Evolutionary conservation across 2,113 vertebrate genomes (phyloP).

Genomic region (Daboia siamensis): DNA sequence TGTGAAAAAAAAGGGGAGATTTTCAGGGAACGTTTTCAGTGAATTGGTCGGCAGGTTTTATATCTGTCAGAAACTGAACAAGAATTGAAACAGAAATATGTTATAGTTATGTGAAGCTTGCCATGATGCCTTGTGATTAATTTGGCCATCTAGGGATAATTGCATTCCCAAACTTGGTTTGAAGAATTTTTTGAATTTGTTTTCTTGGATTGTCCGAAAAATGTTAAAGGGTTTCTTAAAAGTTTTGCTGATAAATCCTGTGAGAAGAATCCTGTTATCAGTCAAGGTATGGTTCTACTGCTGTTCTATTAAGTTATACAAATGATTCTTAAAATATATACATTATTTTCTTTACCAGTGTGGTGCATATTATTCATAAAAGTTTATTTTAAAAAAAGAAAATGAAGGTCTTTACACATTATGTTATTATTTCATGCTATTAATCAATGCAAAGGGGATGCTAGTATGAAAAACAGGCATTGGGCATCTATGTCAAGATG

Average conservation of each 20-base stretch:
- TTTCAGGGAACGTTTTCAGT: not conserved
- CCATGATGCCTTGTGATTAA: not conserved
- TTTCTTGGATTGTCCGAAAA: not conserved
- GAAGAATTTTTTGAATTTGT: rapidly evolving
- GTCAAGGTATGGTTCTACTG: not conserved
- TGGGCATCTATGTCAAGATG: not conserved
- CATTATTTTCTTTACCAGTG: not conserved
- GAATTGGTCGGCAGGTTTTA: not conserved
- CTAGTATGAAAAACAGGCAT: not conserved
- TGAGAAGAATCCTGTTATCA: not conserved
- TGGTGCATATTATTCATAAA: not conserved
- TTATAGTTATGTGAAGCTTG: not conserved
- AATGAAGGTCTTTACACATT: not conserved
- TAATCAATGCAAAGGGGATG: not conserved
- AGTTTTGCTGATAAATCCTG: not conserved
- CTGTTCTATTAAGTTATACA: not conserved
- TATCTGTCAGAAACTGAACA: not conserved
- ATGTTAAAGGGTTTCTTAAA: not conserved
- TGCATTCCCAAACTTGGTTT: not conserved
- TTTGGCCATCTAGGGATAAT: rapidly evolving
- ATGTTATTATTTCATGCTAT: not conserved
- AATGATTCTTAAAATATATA: not conserved
- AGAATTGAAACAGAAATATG: not conserved
- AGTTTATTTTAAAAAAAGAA: not conserved
- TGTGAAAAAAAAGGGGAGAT: too few relatives aligned